phyloP scores from a whole-genome alignment of 2,113 vertebrate genomes.

The Corvus cornix region DNA sequence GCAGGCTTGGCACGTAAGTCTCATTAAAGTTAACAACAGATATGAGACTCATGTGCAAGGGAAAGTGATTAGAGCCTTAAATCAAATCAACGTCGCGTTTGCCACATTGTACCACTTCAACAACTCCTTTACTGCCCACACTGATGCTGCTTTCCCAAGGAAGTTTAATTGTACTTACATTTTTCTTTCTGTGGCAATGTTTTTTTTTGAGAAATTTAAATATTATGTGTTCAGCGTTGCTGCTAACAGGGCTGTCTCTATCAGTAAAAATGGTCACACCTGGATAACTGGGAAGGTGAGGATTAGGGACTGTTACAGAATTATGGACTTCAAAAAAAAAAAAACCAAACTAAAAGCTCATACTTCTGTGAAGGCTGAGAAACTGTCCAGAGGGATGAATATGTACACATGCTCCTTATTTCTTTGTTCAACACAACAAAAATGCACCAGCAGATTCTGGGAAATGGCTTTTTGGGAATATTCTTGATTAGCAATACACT shows the following conservation, averaged over 20 bases:
- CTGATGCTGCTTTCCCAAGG: not conserved
- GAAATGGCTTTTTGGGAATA: not conserved
- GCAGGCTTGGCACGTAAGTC: conserved; percentile 31
- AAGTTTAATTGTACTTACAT: not conserved
- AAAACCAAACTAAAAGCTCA: not conserved
- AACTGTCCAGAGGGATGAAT: not conserved
- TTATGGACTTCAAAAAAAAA: not conserved
- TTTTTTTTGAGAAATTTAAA: not conserved
- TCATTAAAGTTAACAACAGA: conserved; percentile 54
- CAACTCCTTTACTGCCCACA: not conserved
- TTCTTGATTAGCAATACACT: not conserved
- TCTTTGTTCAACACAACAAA: not conserved
- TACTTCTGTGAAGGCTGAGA: not conserved
- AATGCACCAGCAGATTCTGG: not conserved
- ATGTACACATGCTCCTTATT: not conserved
- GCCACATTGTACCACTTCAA: conserved; percentile 14
- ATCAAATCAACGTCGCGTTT: not conserved
- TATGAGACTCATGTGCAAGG: not conserved
- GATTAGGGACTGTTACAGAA: not conserved
- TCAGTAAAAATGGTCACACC: not conserved
- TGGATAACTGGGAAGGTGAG: not conserved
- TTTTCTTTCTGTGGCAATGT: not conserved
- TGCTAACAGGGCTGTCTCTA: not conserved
- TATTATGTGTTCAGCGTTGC: rapidly evolving
- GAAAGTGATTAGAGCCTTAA: conserved; percentile 20